Evolutionary conservation across 2,113 vertebrate genomes (phyloP).

Genomic region (Rhabdornis inornatus): DNA sequence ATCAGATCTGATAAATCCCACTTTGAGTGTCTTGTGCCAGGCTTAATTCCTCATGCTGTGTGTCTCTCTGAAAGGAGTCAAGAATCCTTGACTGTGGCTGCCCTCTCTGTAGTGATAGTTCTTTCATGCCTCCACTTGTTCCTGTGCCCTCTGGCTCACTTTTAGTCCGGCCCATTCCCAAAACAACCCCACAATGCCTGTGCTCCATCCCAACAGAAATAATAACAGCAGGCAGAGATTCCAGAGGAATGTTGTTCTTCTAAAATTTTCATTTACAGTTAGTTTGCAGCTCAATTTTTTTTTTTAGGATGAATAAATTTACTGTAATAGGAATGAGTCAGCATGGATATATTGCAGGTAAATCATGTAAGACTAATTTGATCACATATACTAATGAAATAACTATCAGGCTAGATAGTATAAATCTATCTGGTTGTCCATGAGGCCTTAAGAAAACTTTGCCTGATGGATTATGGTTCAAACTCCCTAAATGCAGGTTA

Average conservation of each 20-base stretch:
- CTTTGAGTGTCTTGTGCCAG: not conserved
- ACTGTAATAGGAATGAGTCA: not conserved
- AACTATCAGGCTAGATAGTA: not conserved
- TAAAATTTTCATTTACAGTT: not conserved
- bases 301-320: not conserved
- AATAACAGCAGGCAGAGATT: not conserved
- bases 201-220: not conserved
- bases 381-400: conserved; percentile 47
- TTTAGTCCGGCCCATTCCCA: not conserved
- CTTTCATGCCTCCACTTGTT: not conserved
- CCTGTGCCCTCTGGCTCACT: not conserved
- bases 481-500: conserved; percentile 20
- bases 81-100: not conserved
- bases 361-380: conserved; percentile 38
- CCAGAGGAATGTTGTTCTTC: not conserved
- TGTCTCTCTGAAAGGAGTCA: not conserved
- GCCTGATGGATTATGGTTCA: not conserved
- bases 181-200: not conserved
- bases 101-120: not conserved
- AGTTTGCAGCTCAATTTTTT: not conserved
- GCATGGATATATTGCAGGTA: not conserved
- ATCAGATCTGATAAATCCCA: not conserved
- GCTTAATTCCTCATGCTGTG: not conserved
- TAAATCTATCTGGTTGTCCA: conserved; percentile 11
- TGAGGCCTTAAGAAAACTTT: not conserved